Evolutionary conservation across 2,888 invertebrate genomes (phyloP).

Genomic region (Euzophera pinguis): DNA sequence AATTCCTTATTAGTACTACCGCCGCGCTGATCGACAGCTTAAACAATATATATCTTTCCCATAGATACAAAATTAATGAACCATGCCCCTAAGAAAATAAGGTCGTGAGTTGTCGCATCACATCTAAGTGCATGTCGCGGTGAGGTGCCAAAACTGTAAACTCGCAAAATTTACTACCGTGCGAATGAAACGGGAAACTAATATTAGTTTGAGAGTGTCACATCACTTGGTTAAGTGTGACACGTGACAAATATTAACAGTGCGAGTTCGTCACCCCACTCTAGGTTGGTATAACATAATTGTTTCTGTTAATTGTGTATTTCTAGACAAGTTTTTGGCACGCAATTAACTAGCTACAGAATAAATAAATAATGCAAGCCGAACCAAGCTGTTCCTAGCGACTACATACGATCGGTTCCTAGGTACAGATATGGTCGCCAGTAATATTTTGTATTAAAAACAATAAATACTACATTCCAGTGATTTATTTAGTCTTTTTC

Average conservation of each 20-base stretch:
- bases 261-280: conserved; percentile 23
- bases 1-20: no score
- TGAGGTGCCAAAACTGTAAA: conserved; percentile 56
- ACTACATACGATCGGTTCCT: no score
- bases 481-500: no score
- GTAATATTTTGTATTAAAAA: no score
- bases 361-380: no score
- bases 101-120: background rate
- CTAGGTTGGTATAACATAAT: conserved; percentile 8
- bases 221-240: conserved; percentile 32
- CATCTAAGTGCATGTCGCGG: conserved; percentile 36
- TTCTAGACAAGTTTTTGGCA: conserved; percentile 10
- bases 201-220: conserved; percentile 53
- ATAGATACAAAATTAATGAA: background rate
- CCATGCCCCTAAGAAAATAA: background rate
- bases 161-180: conserved; percentile 50
- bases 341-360: background rate
- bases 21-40: no score
- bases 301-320: conserved; percentile 13
- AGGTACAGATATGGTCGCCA: no score
- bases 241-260: conserved; percentile 27
- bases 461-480: no score
- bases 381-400: no score
- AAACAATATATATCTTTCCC: no score
- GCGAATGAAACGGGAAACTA: conserved; percentile 53